phyloP scores from a whole-genome alignment of 1,140 invertebrate genomes.

The Acyrthosiphon pisum region DNA sequence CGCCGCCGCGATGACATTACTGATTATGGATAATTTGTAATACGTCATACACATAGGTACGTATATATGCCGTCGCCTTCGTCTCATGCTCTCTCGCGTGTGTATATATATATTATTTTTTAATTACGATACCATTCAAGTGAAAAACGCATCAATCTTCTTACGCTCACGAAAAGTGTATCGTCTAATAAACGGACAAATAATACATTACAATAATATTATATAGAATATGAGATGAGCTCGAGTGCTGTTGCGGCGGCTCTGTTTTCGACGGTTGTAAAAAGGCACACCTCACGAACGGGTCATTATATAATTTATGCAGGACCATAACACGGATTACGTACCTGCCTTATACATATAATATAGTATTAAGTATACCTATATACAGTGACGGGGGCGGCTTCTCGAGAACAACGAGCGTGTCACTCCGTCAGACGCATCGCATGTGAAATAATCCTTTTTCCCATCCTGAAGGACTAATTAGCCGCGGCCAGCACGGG shows the following conservation, averaged over 20 bases:
- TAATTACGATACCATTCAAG: constrained; percentile 35
- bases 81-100: background rate
- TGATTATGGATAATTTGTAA: constrained; percentile 53
- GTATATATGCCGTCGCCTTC: background rate
- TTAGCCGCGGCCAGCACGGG: background rate
- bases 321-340: background rate
- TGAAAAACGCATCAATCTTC: constrained; percentile 41
- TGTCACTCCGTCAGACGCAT: background rate
- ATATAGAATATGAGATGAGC: background rate
- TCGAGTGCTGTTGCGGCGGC: background rate
- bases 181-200: background rate
- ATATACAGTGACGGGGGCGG: background rate
- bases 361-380: background rate
- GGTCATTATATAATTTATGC: constrained; percentile 36
- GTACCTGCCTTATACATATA: background rate
- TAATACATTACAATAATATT: background rate
- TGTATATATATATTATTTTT: background rate
- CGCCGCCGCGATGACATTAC: constrained; percentile 26
- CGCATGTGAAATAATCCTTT: background rate
- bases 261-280: constrained; percentile 10
- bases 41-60: background rate
- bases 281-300: constrained; percentile 26
- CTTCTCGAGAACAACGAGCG: background rate
- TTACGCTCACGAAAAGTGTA: background rate
- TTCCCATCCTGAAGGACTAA: background rate